Evolutionary conservation across 1,140 invertebrate species (phyloP), one percentile per base, ranked within the genome.

Genomic region (Ptiloglossa arizonensis): DNA sequence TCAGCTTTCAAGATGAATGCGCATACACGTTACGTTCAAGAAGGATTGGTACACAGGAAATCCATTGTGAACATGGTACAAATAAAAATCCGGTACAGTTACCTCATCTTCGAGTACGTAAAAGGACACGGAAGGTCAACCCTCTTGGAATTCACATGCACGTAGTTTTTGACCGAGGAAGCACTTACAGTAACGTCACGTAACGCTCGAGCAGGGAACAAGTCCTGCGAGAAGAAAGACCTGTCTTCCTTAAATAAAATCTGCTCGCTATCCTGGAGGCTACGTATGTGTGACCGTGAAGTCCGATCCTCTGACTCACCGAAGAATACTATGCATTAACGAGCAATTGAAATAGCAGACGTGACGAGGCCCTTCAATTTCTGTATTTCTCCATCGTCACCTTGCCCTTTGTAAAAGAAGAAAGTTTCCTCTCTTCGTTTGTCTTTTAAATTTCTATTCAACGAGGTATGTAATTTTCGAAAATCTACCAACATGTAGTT

Each of bases 81-180:
- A 70, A 76, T 76, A 76, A 76, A 76, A 76, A 70, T 50, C 54
- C 57, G 56, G 74, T 60, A 70, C 74, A 70, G 74, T 76, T 76
- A 76, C 64, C 67, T 70, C 74, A 76, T 76, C 74, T 27, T 50
- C 19, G 27, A 29, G 67, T 70, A 70, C 74, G 67, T 76, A 57
- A 75, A 76, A 56, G 74, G 67, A 66, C 70, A 76, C 66, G 74
- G 46, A 76, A 76, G 74, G 74, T 76, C 74, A 76, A 29, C 60
- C 74, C 54, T 70, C 54, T 76, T 70, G 46, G 74, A 70, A 76
- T 70, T 70, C 74, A 44, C 67, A 24, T 76, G 56, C 67, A 29
- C 54, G 74, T 67, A 59, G 22, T 76, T 76, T 76, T 76, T 66
- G 66, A 70, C 41, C 54, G 35, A 41, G 44, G 29, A 35, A 38